Evolutionary conservation across 1,140 invertebrate species (phyloP).

Genomic region (Lepidotrigona ventralis): DNA sequence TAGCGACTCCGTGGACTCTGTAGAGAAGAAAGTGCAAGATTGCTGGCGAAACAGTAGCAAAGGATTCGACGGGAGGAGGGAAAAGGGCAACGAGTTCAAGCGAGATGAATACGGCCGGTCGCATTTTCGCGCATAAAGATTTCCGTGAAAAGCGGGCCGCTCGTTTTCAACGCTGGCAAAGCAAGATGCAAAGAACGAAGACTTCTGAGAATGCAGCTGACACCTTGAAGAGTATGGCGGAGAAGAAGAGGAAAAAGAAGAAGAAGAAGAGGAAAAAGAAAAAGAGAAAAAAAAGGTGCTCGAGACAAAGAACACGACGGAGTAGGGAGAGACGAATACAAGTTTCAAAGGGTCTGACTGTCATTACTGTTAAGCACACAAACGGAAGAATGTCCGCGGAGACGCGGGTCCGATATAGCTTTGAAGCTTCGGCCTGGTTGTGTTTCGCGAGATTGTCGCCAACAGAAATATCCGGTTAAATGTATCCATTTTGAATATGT

Average conservation of each 20-base stretch:
- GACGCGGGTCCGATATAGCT: neutral
- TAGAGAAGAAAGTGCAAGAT: no score
- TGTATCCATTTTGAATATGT: neutral
- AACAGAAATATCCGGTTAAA: conserved; percentile 9
- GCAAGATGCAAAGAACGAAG: conserved; percentile 11
- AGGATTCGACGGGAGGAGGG: neutral
- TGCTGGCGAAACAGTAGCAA: no score
- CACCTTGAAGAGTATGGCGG: conserved; percentile 22
- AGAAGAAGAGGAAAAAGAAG: no score
- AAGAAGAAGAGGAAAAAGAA: no score
- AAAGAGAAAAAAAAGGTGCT: neutral
- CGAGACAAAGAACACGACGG: conserved; percentile 22
- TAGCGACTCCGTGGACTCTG: no score
- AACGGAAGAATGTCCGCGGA: conserved; percentile 14
- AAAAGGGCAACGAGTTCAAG: conserved; percentile 12
- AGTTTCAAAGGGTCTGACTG: conserved; percentile 37
- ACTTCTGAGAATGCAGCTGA: conserved; percentile 35
- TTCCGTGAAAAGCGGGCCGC: conserved; percentile 13
- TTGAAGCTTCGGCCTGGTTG: neutral
- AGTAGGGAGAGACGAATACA: conserved; percentile 7
- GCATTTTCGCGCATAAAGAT: conserved; percentile 18
- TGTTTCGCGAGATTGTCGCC: neutral
- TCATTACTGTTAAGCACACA: conserved; percentile 42
- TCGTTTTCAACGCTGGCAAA: conserved; percentile 6
- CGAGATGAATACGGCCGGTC: conserved; percentile 4